Conservation (phyloP, 1,140 invertebrate genomes). For the Agrilus planipennis region DNA sequence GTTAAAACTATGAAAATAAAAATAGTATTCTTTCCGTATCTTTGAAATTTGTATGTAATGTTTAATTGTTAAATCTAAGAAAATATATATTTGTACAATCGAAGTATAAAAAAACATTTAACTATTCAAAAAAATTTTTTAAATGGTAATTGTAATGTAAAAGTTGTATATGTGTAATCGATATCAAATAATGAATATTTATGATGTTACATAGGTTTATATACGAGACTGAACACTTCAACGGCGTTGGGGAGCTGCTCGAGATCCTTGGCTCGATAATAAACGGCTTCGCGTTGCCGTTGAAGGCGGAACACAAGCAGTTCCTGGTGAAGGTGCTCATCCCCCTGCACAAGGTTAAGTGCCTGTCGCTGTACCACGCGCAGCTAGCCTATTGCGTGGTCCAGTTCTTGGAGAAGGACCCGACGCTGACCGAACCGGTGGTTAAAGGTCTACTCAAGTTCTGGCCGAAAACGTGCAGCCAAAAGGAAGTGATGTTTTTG, state of each 20-base stretch:
- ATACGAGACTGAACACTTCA: conserved; percentile 99
- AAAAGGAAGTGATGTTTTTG: conserved; percentile 99
- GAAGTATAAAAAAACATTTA: too few species aligned
- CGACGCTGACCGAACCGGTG: conserved; percentile 90
- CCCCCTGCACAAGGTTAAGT: conserved; percentile 96
- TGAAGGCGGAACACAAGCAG: conserved; percentile 96
- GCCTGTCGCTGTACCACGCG: conserved; percentile 86
- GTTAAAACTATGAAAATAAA: too few species aligned
- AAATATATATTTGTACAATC: too few species aligned
- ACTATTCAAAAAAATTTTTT: too few species aligned
- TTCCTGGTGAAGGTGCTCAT: conserved; percentile 97
- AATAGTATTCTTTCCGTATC: too few species aligned
- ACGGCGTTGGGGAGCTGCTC: conserved; percentile 95
- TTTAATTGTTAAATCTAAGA: too few species aligned
- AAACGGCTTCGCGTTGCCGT: conserved; percentile 94
- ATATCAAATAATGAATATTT: too few species aligned
- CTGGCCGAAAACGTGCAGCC: conserved; percentile 98
- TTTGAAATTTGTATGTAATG: too few species aligned
- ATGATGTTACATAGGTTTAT: too few species aligned
- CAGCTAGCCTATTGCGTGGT: conserved; percentile 99
- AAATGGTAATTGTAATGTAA: too few species aligned
- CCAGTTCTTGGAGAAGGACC: conserved; percentile 99
- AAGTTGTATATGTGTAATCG: too few species aligned
- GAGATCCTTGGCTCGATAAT: conserved; percentile 99
- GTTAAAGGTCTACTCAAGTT: conserved; percentile 93